Percentiles rank a stretch among this genome's conserved stretches.
Conservation (phyloP, 2,797 vertebrate species). For the Enteromius trimaculatus region DNA sequence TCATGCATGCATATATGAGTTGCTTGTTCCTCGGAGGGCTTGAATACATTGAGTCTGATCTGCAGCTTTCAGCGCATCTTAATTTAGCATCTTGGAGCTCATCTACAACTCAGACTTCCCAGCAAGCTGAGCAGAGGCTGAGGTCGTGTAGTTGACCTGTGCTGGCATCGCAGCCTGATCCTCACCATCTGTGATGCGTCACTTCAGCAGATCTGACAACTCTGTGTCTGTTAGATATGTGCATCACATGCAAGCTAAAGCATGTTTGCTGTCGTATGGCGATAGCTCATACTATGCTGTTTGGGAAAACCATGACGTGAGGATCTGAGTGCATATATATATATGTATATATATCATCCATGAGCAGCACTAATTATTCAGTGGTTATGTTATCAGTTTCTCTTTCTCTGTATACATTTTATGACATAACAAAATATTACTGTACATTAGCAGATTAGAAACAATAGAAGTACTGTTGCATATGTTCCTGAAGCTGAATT, state of each 20-base stretch:
- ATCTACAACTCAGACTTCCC: conserved; percentile 55
- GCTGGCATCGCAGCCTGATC: conserved; percentile 73
- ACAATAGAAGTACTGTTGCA: not conserved
- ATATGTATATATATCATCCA: not conserved
- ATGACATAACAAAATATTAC: not conserved
- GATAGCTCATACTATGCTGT: not conserved
- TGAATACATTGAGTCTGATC: not conserved
- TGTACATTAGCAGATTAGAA: not conserved
- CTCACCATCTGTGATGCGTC: conserved; percentile 76
- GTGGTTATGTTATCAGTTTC: not conserved
- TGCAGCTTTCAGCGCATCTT: conserved; percentile 7
- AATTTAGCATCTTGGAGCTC: conserved; percentile 22
- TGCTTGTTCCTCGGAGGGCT: not conserved
- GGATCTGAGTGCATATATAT: not conserved
- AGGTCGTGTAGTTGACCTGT: conserved; percentile 70
- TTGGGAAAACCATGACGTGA: not conserved
- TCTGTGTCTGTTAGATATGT: conserved; percentile 41
- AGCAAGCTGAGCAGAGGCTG: conserved; percentile 71
- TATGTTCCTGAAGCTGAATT: too few relatives aligned
- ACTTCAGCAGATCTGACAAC: conserved; percentile 50
- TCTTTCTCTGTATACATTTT: not conserved
- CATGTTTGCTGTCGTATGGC: not conserved
- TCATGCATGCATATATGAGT: not conserved
- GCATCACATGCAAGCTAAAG: conserved; percentile 11
- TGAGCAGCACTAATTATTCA: not conserved